Percentiles rank a stretch among this genome's conserved stretches.
Evolutionary conservation across 2,113 vertebrate species (phyloP).

Genomic region (Hippotragus niger): DNA sequence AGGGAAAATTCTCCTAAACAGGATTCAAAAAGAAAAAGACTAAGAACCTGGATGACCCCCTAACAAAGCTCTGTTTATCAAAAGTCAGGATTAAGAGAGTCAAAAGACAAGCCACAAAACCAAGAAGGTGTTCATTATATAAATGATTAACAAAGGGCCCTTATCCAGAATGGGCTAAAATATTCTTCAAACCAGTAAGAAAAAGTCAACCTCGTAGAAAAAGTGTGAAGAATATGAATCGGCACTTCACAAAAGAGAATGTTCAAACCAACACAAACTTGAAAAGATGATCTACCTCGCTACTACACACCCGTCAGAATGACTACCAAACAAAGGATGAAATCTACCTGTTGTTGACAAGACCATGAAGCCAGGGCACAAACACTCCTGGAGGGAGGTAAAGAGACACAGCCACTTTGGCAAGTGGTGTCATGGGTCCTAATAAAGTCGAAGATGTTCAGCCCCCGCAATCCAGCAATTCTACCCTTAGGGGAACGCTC

Average conservation of each 20-base stretch:
- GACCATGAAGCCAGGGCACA: not conserved
- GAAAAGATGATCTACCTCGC: not conserved
- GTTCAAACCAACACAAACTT: not conserved
- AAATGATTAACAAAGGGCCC: not conserved
- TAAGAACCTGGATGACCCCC: not conserved
- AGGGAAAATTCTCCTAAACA: not conserved
- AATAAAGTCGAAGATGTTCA: accelerated
- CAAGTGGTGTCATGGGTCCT: not conserved
- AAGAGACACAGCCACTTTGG: no score
- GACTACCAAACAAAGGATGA: accelerated
- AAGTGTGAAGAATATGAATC: not conserved
- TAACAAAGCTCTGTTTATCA: not conserved
- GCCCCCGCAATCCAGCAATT: accelerated
- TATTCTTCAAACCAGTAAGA: not conserved
- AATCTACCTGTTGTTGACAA: not conserved
- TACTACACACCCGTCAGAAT: not conserved
- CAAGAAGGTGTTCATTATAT: not conserved
- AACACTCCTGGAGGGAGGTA: not conserved
- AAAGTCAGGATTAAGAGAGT: not conserved
- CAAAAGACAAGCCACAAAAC: not conserved
- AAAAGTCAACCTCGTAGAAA: not conserved
- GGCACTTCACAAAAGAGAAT: not conserved
- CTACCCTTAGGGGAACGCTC: not conserved
- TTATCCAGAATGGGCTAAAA: not conserved
- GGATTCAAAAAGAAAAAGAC: not conserved